Evolutionary conservation across 2,888 invertebrate species (phyloP).

Genomic region (Drosophila multiciliata): DNA sequence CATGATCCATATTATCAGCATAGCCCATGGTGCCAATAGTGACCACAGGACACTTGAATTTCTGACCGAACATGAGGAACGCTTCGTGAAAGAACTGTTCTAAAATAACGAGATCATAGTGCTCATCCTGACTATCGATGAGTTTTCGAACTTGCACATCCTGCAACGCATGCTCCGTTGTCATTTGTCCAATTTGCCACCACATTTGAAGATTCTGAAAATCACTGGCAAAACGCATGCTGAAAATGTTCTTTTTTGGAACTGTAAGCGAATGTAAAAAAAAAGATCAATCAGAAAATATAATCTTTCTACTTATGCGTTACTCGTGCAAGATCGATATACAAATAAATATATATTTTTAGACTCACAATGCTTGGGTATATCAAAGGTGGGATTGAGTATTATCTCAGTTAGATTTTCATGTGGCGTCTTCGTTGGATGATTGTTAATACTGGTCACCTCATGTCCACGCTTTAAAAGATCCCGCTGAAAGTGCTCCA

Average conservation of each 20-base stretch:
- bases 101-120: slow-evolving; percentile 84
- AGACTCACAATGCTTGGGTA: slow-evolving; percentile 83
- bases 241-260: slow-evolving; percentile 82
- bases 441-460: slow-evolving; percentile 83
- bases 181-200: slow-evolving; percentile 81
- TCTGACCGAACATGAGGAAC: slow-evolving; percentile 84
- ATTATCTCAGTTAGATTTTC: slow-evolving; percentile 85
- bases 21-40: slow-evolving; percentile 85
- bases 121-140: slow-evolving; percentile 82
- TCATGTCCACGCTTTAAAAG: slow-evolving; percentile 85
- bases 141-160: slow-evolving; percentile 77
- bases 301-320: background rate
- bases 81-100: slow-evolving; percentile 85
- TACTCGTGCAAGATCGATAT: background rate
- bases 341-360: background rate
- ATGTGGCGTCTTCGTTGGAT: slow-evolving; percentile 83
- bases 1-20: slow-evolving; percentile 84
- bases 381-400: slow-evolving; percentile 82
- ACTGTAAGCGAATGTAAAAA: slow-evolving; percentile 55
- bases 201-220: slow-evolving; percentile 82
- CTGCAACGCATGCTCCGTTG: slow-evolving; percentile 81
- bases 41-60: slow-evolving; percentile 84
- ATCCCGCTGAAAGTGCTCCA: slow-evolving; percentile 83
- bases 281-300: background rate
- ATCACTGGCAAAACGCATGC: slow-evolving; percentile 82